Evolutionary conservation across 2,113 vertebrate genomes (phyloP).

Genomic region (Agelaius tricolor): DNA sequence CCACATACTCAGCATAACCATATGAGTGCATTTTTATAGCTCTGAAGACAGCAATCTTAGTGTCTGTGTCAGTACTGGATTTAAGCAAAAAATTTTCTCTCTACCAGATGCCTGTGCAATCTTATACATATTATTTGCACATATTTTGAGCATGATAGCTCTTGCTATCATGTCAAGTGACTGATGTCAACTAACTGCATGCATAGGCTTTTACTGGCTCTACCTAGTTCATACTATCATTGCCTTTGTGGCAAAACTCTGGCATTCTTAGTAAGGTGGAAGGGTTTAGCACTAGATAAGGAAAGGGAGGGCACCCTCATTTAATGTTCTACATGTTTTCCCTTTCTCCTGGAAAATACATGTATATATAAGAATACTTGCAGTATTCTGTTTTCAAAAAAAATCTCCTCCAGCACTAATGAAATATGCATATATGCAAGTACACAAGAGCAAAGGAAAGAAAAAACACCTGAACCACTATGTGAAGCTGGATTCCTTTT

Average conservation of each 20-base stretch:
- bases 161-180: not conserved
- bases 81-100: not conserved
- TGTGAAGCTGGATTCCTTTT: not conserved
- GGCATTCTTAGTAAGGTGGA: not conserved
- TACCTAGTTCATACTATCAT: not conserved
- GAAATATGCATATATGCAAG: not conserved
- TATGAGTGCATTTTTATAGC: constrained; percentile 12
- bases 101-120: not conserved
- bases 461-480: not conserved
- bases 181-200: not conserved
- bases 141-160: not conserved
- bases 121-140: not conserved
- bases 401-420: not conserved
- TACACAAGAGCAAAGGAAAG: not conserved
- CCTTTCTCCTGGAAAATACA: not conserved
- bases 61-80: not conserved
- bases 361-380: not conserved
- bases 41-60: constrained; percentile 39
- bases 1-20: constrained; percentile 39
- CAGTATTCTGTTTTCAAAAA: not conserved
- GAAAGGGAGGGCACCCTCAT: not conserved
- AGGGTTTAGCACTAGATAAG: not conserved
- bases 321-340: not conserved
- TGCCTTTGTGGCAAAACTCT: not conserved
- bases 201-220: not conserved